Conservation (phyloP, 2,888 invertebrate genomes). For the Pediacus dermestoides region DNA sequence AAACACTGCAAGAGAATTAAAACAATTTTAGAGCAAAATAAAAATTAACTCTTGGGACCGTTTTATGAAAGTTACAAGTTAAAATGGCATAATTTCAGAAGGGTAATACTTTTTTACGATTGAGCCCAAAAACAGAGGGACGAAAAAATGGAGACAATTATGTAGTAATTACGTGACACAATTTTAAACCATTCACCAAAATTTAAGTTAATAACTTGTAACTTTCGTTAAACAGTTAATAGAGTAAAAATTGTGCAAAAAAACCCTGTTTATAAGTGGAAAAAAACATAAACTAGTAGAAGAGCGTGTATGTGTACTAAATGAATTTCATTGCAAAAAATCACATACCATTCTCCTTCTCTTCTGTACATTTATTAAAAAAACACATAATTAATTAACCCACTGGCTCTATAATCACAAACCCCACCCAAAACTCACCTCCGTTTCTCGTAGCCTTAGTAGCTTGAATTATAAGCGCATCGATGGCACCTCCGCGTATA, state of each 20-base stretch:
- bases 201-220: no score
- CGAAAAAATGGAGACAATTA: no score
- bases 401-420: background rate
- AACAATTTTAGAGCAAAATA: background rate
- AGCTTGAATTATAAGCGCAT: conserved; percentile 93
- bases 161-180: no score
- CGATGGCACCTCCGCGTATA: conserved; percentile 87
- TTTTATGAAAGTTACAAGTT: no score
- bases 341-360: conserved; percentile 47
- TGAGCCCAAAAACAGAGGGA: no score
- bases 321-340: background rate
- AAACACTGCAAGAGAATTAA: conserved; percentile 64
- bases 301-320: conserved; percentile 6
- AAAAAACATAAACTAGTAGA: conserved; percentile 4
- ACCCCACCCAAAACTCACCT: conserved; percentile 38
- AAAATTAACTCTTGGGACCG: background rate
- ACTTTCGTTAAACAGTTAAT: conserved; percentile 3
- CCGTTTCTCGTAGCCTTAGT: conserved; percentile 88
- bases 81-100: no score
- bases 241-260: background rate
- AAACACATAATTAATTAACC: conserved; percentile 3
- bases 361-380: conserved; percentile 39
- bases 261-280: conserved; percentile 10
- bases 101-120: no score
- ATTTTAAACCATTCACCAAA: no score